Evolutionary conservation across 2,888 invertebrate genomes (phyloP).

Genomic region (Ormyrus thymus): DNA sequence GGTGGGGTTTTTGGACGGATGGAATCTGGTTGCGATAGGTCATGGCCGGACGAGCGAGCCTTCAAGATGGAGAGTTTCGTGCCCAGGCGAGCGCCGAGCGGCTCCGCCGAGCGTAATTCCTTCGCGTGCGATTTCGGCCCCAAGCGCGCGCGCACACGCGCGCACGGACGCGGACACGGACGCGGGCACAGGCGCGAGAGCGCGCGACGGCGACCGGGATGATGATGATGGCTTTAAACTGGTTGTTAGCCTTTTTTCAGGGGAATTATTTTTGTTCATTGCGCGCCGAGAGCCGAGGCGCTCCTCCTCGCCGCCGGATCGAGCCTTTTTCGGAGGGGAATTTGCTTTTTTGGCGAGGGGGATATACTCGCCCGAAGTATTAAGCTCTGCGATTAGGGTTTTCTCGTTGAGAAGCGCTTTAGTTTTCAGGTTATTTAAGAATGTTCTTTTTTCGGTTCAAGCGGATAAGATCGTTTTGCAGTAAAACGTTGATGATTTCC

Average conservation of each 20-base stretch:
- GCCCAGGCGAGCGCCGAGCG: slow-evolving; percentile 21
- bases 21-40: slow-evolving; percentile 58
- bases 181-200: background rate
- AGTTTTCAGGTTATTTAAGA: too few relatives aligned
- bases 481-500: background rate
- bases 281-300: too few relatives aligned
- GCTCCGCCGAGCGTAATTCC: slow-evolving; percentile 55
- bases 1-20: slow-evolving; percentile 57
- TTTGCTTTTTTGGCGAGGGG: too few relatives aligned
- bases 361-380: too few relatives aligned
- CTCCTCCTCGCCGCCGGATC: too few relatives aligned
- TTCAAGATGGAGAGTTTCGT: slow-evolving; percentile 55
- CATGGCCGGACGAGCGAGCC: slow-evolving; percentile 55
- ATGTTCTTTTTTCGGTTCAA: too few relatives aligned
- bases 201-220: background rate
- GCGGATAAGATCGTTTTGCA: background rate
- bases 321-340: too few relatives aligned
- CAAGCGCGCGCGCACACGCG: too few relatives aligned
- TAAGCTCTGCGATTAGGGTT: too few relatives aligned
- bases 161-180: too few relatives aligned
- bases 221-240: background rate
- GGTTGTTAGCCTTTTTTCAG: background rate
- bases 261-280: background rate
- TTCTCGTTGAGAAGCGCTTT: too few relatives aligned
- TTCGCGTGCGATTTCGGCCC: slow-evolving; percentile 48